A percentile compares a stretch with the other conserved stretches of the same genome.
phyloP scores from a whole-genome alignment of 2,888 invertebrate genomes.

The Bruchidius siliquastri region DNA sequence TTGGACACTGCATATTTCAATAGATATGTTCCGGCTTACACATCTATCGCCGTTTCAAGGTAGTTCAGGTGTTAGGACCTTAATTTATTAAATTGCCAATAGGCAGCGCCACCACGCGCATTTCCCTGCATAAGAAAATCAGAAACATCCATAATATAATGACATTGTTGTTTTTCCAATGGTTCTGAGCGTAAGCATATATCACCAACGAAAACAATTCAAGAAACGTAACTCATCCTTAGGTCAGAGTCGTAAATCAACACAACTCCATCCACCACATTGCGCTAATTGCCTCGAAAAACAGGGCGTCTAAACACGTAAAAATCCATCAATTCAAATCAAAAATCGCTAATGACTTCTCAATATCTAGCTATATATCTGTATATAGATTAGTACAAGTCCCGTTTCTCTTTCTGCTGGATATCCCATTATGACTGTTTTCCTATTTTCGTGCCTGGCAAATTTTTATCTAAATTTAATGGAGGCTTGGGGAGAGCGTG shows the following conservation, averaged over 20 bases:
- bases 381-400: background rate
- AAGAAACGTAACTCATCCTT: background rate
- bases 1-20: no score
- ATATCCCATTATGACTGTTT: constrained; percentile 23
- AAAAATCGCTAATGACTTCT: background rate
- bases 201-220: background rate
- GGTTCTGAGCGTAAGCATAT: background rate
- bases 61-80: no score
- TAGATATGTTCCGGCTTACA: no score
- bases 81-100: no score
- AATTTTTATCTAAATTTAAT: constrained; percentile 25
- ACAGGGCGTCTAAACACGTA: background rate
- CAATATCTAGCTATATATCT: background rate
- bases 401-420: constrained; percentile 11
- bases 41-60: no score
- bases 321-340: background rate
- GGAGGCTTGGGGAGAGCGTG: constrained; percentile 10
- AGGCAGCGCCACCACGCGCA: background rate
- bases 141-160: background rate
- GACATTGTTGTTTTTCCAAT: background rate
- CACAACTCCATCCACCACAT: background rate
- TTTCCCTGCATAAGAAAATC: background rate
- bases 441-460: constrained; percentile 13
- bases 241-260: background rate
- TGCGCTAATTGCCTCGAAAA: background rate